phyloP scores from a whole-genome alignment of 1,140 invertebrate genomes.

The Prorops nasuta region DNA sequence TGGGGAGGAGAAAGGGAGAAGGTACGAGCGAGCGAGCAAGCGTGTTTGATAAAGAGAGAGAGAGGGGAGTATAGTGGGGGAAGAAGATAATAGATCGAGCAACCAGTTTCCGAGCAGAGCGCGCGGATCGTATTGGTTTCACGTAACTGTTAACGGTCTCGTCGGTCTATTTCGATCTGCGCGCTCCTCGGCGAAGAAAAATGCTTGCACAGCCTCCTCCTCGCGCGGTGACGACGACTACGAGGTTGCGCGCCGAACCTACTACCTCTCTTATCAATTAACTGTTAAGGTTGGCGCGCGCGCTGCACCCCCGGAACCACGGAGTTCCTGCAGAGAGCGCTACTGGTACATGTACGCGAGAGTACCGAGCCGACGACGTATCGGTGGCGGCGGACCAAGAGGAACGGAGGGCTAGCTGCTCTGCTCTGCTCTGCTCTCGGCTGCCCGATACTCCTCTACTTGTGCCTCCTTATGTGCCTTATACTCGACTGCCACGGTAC shows the following conservation, averaged over 20 bases:
- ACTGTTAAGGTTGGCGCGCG: conserved; percentile 25
- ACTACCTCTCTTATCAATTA: conserved; percentile 35
- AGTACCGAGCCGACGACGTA: too few relatives aligned
- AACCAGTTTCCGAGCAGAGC: conserved; percentile 1
- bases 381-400: too few relatives aligned
- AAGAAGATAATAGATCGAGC: neutral
- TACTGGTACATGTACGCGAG: too few relatives aligned
- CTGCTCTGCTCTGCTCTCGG: too few relatives aligned
- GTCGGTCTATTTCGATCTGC: conserved; percentile 11
- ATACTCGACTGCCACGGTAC: neutral
- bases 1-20: too few relatives aligned
- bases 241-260: conserved; percentile 17
- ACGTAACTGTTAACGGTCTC: conserved; percentile 25
- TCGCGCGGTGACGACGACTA: conserved; percentile 24
- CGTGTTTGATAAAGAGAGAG: too few relatives aligned
- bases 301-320: conserved; percentile 12
- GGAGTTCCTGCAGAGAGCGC: too few relatives aligned
- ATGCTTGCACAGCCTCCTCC: conserved; percentile 7
- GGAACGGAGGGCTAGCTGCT: too few relatives aligned
- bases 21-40: too few relatives aligned
- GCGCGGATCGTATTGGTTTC: conserved; percentile 14
- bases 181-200: neutral
- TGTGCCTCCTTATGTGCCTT: too few relatives aligned
- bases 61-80: too few relatives aligned
- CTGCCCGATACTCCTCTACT: too few relatives aligned